Conservation (phyloP, 2,113 vertebrate species). For the Cinclus mexicanus region DNA sequence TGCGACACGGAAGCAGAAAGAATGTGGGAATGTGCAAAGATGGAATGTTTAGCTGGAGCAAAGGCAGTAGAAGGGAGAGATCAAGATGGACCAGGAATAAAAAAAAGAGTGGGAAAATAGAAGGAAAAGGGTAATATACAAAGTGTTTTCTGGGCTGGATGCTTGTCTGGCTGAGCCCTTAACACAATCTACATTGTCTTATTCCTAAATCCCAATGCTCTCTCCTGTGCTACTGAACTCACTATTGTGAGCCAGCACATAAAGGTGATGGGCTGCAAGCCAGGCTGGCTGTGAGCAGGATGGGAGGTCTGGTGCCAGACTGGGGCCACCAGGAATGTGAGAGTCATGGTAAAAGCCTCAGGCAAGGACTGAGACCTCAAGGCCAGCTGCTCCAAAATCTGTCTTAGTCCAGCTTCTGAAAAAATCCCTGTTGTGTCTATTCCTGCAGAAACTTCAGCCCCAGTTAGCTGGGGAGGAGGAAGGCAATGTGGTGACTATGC, state of each 20-base stretch:
- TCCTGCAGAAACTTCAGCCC: background rate
- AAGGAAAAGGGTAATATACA: background rate
- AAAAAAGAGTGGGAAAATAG: background rate
- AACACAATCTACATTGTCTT: too few species aligned
- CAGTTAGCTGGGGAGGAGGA: background rate
- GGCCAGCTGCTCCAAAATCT: background rate
- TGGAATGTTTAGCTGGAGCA: background rate
- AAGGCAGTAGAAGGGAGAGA: background rate
- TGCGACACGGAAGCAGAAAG: background rate
- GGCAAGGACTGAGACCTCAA: background rate
- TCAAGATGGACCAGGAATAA: background rate
- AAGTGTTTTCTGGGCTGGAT: background rate
- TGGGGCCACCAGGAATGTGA: background rate
- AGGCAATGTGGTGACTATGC: accelerated
- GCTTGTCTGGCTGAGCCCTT: background rate
- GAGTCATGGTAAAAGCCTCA: background rate
- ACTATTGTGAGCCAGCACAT: accelerated
- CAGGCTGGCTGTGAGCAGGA: background rate
- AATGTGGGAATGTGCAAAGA: background rate
- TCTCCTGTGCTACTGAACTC: background rate
- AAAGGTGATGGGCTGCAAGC: background rate
- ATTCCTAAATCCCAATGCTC: background rate
- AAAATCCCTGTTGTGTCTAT: background rate
- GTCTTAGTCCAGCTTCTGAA: background rate
- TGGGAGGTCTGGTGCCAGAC: background rate